Conservation (phyloP, 2,888 invertebrate species). For the Sphaerophoria rueppellii region DNA sequence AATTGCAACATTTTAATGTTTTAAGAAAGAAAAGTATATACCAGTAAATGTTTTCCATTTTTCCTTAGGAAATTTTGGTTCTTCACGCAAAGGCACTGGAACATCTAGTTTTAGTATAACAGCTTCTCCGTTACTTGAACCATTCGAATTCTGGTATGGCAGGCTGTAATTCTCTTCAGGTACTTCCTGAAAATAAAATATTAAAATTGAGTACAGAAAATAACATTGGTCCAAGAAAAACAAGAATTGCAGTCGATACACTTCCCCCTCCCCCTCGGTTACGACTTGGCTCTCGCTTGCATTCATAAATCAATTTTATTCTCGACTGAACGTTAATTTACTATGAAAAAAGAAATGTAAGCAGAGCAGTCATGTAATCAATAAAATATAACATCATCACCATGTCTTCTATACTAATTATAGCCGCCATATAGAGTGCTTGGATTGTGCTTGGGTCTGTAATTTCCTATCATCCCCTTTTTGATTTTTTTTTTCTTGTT, state of each 20-base stretch:
- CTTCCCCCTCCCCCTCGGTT: not conserved
- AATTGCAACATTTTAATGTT: not conserved
- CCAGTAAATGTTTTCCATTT: slow-evolving; percentile 89
- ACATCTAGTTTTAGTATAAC: slow-evolving; percentile 86
- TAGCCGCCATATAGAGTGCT: not conserved
- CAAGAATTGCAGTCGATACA: not conserved
- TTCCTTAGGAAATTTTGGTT: slow-evolving; percentile 91
- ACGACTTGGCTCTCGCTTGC: not conserved
- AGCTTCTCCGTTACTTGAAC: slow-evolving; percentile 75
- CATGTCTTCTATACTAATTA: slow-evolving; percentile 45
- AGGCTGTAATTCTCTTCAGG: slow-evolving; percentile 77
- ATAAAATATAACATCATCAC: slow-evolving; percentile 1
- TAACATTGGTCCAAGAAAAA: not conserved
- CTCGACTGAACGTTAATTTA: slow-evolving; percentile 45
- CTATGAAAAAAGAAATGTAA: slow-evolving; percentile 20
- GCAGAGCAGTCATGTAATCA: slow-evolving; percentile 27
- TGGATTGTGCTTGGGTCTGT: slow-evolving; percentile 15
- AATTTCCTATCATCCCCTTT: not conserved
- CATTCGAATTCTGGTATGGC: slow-evolving; percentile 75
- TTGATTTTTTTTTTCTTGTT: slow-evolving; percentile 33
- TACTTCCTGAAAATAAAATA: slow-evolving; percentile 75
- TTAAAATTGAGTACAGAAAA: slow-evolving; percentile 25
- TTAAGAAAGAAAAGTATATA: slow-evolving; percentile 79
- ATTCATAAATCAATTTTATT: slow-evolving; percentile 29
- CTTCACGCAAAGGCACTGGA: slow-evolving; percentile 88